Percentiles rank a stretch among this genome's conserved stretches.
Conservation (phyloP, 2,888 invertebrate species). For the Eledona agricola region DNA sequence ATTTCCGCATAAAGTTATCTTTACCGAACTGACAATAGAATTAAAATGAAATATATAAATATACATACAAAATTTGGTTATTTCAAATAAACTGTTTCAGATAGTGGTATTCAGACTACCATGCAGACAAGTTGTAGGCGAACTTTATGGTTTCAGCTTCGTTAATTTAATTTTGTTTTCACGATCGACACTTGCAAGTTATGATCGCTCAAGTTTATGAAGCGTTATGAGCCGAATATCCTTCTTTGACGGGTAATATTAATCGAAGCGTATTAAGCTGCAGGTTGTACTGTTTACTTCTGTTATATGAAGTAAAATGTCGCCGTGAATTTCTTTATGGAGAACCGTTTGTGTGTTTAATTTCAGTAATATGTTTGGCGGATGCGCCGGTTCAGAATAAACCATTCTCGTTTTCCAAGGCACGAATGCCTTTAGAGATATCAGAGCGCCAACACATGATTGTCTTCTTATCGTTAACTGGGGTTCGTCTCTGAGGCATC, state of each 20-base stretch:
- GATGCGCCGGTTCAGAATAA: constrained; percentile 14
- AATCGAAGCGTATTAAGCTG: constrained; percentile 19
- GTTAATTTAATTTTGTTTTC: constrained; percentile 1
- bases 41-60: no score
- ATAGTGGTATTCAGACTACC: background rate
- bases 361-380: constrained; percentile 15
- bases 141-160: background rate
- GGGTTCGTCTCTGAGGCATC: constrained; percentile 7
- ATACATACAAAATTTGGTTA: no score
- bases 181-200: no score
- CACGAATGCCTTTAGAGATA: constrained; percentile 21
- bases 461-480: constrained; percentile 21
- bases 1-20: no score
- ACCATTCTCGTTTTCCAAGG: constrained; percentile 6
- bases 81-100: no score
- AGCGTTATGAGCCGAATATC: constrained; percentile 3
- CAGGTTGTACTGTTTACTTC: background rate
- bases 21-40: no score
- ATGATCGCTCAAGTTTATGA: constrained; percentile 2
- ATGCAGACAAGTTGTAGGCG: background rate
- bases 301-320: no score
- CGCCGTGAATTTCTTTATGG: no score
- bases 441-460: constrained; percentile 10
- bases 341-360: constrained; percentile 4
- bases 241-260: constrained; percentile 31